Percentiles rank a stretch among this genome's conserved stretches.
Evolutionary conservation across 1,140 invertebrate genomes (phyloP).

Genomic region (Hycleus phaleratus): DNA sequence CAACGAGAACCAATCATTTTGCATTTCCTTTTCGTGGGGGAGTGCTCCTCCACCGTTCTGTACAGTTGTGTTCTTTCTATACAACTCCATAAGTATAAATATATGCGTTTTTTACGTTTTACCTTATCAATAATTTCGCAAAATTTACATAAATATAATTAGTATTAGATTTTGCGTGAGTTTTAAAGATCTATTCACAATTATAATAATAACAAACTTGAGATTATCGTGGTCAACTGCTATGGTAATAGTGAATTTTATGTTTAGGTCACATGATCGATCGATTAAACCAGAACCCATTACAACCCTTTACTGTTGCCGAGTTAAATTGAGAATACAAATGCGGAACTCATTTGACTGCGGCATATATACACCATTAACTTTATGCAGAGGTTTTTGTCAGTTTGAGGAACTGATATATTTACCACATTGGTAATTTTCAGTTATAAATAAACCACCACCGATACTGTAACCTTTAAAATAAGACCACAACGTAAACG

Average conservation of each 20-base stretch:
- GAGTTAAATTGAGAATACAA: constrained; percentile 28
- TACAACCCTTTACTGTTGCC: constrained; percentile 27
- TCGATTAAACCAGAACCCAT: constrained; percentile 22
- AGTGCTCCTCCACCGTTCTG: background rate
- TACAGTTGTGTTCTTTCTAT: background rate
- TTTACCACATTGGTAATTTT: no score
- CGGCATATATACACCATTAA: constrained; percentile 17
- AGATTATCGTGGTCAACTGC: background rate
- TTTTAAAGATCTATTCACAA: background rate
- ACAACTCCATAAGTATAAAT: no score
- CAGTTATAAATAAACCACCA: no score
- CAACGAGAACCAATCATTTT: constrained; percentile 19
- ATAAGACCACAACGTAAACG: no score
- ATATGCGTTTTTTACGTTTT: no score
- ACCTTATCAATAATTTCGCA: no score
- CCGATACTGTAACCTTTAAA: no score
- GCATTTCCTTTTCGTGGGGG: constrained; percentile 10
- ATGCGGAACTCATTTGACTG: constrained; percentile 22
- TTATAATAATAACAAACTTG: background rate
- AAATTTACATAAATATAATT: background rate
- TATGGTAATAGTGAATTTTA: background rate
- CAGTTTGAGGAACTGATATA: no score
- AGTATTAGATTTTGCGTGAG: background rate
- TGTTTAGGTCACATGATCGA: constrained; percentile 8
- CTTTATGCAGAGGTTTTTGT: background rate